These are phyloP conservation scores for Drosophila kambysellisi DNA, from an alignment of 2,888 invertebrate genomes.

Conservation along the genomic window DNA sequence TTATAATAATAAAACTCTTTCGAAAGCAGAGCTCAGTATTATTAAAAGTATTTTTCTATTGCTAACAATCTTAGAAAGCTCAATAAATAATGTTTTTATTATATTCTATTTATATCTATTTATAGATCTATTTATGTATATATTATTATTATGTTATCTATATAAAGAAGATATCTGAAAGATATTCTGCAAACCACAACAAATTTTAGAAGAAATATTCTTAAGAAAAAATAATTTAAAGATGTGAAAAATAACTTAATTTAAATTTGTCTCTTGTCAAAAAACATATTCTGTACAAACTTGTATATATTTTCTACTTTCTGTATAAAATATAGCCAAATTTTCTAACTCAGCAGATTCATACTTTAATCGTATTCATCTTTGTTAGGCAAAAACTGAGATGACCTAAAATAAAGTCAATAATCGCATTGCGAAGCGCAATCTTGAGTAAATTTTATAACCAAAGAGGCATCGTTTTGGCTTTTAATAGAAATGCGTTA, in stretches of 20 bases:
- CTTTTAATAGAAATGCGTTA: constrained; percentile 34
- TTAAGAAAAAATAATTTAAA: not conserved
- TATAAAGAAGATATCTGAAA: too few relatives aligned
- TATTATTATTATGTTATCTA: too few relatives aligned
- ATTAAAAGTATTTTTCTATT: not conserved
- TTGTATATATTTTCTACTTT: not conserved
- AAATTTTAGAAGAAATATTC: not conserved
- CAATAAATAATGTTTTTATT: not conserved
- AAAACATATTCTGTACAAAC: too few relatives aligned
- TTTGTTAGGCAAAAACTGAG: not conserved
- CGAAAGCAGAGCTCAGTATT: not conserved
- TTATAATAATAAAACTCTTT: not conserved
- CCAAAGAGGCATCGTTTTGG: constrained; percentile 18
- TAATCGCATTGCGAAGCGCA: constrained; percentile 20
- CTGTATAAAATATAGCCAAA: too few relatives aligned
- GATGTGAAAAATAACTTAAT: not conserved
- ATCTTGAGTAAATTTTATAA: constrained; percentile 37
- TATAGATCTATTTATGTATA: not conserved
- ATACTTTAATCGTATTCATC: not conserved
- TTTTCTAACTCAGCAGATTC: not conserved
- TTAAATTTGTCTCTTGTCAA: not conserved
- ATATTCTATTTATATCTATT: not conserved
- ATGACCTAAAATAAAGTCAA: constrained; percentile 6
- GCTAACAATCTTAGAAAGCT: not conserved
- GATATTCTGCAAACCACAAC: not conserved